These are phyloP conservation scores for Cryptus viduatorius DNA, from an alignment of 2,888 invertebrate species.

Conservation along the genomic window DNA sequence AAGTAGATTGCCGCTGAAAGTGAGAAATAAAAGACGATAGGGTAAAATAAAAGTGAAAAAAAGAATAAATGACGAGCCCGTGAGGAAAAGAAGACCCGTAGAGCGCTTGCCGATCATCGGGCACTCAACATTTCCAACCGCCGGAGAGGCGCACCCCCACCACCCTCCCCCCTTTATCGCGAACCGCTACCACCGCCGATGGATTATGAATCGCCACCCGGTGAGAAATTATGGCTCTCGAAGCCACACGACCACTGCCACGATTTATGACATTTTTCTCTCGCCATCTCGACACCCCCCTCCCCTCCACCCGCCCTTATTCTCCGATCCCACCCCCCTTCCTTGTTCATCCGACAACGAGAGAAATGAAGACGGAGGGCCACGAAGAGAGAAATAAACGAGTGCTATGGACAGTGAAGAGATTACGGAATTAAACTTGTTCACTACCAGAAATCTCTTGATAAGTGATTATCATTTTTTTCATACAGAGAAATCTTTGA, in stretches of 20 bases:
- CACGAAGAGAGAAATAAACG: constrained; percentile 16
- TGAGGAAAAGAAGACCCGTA: constrained; percentile 17
- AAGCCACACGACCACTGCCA: constrained; percentile 61
- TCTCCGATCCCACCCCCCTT: too few relatives aligned
- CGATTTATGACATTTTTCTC: constrained; percentile 64
- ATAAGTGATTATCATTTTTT: constrained; percentile 16
- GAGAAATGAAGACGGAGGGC: constrained; percentile 28
- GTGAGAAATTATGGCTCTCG: constrained; percentile 70
- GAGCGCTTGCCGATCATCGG: constrained; percentile 61
- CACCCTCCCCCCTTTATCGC: constrained; percentile 42
- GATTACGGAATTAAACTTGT: constrained; percentile 35
- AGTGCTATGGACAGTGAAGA: constrained; percentile 9
- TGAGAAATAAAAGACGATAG: constrained; percentile 25
- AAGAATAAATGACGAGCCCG: constrained; percentile 23
- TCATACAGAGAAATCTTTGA: too few relatives aligned
- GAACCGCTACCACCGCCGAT: constrained; percentile 60
- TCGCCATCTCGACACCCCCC: not conserved
- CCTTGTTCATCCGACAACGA: not conserved
- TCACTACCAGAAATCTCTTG: constrained; percentile 1
- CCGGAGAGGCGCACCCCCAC: constrained; percentile 13
- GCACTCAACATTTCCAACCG: constrained; percentile 62
- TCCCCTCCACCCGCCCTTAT: not conserved
- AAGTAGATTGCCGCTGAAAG: constrained; percentile 19
- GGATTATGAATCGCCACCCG: constrained; percentile 71
- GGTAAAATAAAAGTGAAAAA: constrained; percentile 10